Evolutionary conservation across 2,797 vertebrate species (phyloP), one percentile per base, ranked within the genome.

Genomic region (Phylloscopus collybita): DNA sequence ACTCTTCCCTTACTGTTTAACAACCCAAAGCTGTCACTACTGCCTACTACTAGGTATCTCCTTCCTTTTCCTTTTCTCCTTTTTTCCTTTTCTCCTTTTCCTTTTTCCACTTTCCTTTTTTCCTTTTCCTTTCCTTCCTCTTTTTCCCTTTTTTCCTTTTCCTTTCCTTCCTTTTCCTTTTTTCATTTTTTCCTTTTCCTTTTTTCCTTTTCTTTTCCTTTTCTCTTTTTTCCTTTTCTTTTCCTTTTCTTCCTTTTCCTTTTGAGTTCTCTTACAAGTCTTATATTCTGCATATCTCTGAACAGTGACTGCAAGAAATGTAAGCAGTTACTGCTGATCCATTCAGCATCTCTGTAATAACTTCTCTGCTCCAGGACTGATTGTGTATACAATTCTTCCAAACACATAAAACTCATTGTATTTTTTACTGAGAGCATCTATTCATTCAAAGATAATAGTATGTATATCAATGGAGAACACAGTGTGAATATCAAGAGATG

Each of bases 361-460:
- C 22, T 50, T 67, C 26, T 10, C 44, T 71, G 36, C 67, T 85
- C 21, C 69, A 64, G 38, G 30, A 65, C 34, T 18, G 3, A 50
- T 13, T 29, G 7, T 3, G 9, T n/a, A 76, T 73, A 73, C 9
- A 85, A 27, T 42, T 69, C 71, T 86, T 91, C 27, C 0, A 0
- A 27, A 17, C 29, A 9, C 32, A 16, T 59, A 72, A 74, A 80
- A 32, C 36, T 88, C 64, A 30, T 9, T 32, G 21, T 36, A 62
- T 57, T 90, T 93, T 71, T 88, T 78, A 61, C 18, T 61, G 54
- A 81, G 36, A 69, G 8, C 16, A 38, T 53, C 72, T 65, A 62
- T 65, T 94, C 36, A 91, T 88, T 95, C 79, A 80, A 56, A 82
- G 34, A 93, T 91, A 83, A 75, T 7, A 38, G 26, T 36, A 10